Percentiles rank a stretch among this genome's conserved stretches.
Evolutionary conservation across 1,140 invertebrate species (phyloP).

Genomic region (Hylaeus anthracinus): DNA sequence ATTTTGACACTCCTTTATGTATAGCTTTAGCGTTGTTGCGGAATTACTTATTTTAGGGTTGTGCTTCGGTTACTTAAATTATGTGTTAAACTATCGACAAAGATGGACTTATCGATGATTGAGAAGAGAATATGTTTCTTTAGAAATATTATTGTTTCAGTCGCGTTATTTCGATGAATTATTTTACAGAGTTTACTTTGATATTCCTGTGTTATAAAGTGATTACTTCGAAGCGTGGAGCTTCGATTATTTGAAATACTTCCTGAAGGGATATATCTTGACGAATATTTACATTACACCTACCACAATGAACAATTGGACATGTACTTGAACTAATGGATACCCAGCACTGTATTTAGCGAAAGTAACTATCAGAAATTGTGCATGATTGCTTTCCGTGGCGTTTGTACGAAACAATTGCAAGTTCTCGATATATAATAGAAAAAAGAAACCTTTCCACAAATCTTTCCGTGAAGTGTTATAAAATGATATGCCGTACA

Average conservation of each 20-base stretch:
- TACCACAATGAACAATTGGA: not conserved
- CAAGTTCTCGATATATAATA: not conserved
- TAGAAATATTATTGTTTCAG: not conserved
- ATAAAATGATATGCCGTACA: conserved; percentile 48
- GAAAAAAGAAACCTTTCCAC: not conserved
- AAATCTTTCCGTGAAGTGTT: not conserved
- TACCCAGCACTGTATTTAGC: not conserved
- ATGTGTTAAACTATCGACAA: not conserved
- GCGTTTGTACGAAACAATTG: conserved; percentile 7
- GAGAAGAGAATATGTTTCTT: not conserved
- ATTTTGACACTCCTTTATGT: not conserved
- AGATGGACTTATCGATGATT: not conserved
- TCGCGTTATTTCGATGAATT: not conserved
- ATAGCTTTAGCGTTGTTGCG: not conserved
- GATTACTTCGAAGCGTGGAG: no score
- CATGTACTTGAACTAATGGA: not conserved
- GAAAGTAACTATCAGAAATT: not conserved
- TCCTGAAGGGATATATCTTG: not conserved
- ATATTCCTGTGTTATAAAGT: no score
- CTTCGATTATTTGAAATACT: not conserved
- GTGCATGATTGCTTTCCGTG: conserved; percentile 14
- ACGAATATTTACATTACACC: not conserved
- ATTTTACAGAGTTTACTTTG: no score
- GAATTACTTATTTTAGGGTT: not conserved
- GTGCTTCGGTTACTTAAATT: not conserved